These are phyloP conservation scores for Argynnis bischoffii DNA, from an alignment of 2,888 invertebrate species.

Conservation along the genomic window DNA sequence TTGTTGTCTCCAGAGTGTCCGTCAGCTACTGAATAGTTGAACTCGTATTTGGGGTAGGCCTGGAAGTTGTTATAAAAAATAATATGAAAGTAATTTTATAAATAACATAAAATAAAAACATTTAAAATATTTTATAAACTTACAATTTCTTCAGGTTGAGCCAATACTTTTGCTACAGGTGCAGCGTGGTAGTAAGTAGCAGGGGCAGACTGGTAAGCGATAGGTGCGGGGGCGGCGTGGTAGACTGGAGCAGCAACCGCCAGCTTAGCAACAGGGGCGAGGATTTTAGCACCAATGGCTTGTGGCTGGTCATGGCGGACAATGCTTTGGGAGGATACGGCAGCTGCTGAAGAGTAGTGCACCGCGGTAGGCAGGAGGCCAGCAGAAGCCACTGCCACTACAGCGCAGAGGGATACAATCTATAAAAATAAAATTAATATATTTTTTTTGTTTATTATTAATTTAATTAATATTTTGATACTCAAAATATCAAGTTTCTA, in stretches of 20 bases:
- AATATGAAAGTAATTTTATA: background rate
- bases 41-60: conserved; percentile 65
- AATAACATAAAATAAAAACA: background rate
- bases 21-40: conserved; percentile 76
- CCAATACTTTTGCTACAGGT: conserved; percentile 41
- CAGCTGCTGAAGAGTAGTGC: conserved; percentile 58
- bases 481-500: background rate
- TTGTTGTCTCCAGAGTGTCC: conserved; percentile 78
- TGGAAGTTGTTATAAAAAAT: conserved; percentile 31
- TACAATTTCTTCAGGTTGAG: conserved; percentile 49
- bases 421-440: conserved; percentile 41
- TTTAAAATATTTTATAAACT: conserved; percentile 21
- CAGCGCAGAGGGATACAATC: conserved; percentile 47
- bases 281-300: conserved; percentile 46
- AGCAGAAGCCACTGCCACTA: conserved; percentile 51
- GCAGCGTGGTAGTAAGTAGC: conserved; percentile 44
- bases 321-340: conserved; percentile 63
- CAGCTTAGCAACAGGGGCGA: conserved; percentile 48
- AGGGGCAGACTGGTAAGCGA: conserved; percentile 55
- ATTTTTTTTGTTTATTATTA: background rate
- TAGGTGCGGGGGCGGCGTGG: conserved; percentile 50
- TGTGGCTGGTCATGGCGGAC: conserved; percentile 61
- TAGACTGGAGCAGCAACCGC: conserved; percentile 48
- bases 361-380: conserved; percentile 56
- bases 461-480: too few relatives aligned